These are phyloP conservation scores for Drosophila bocqueti DNA, from an alignment of 1,140 invertebrate genomes.

Conservation along the genomic window DNA sequence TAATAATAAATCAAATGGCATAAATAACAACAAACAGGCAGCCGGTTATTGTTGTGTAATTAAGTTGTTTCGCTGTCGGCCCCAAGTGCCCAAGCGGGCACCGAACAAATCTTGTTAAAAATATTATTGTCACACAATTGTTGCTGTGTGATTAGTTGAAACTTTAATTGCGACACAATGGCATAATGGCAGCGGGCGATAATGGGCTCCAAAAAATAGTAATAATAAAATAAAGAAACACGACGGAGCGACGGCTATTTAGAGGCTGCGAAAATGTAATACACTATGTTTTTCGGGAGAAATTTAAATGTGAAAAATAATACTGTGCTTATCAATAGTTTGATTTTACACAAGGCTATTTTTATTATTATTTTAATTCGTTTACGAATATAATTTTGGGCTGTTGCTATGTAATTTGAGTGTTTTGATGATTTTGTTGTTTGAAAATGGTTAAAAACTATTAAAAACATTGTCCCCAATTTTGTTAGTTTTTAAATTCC, in stretches of 20 bases:
- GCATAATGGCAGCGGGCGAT: constrained; percentile 54
- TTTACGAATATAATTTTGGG: too few relatives aligned
- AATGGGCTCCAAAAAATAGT: constrained; percentile 32
- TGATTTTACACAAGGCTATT: background rate
- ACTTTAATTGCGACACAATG: constrained; percentile 77
- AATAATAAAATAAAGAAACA: constrained; percentile 5
- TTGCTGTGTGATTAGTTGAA: constrained; percentile 77
- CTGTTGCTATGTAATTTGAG: too few relatives aligned
- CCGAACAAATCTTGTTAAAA: constrained; percentile 68
- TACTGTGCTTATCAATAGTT: too few relatives aligned
- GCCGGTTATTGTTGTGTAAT: constrained; percentile 70
- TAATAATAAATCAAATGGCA: constrained; percentile 40
- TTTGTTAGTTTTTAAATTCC: too few relatives aligned
- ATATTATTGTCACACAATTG: constrained; percentile 79
- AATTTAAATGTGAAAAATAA: background rate
- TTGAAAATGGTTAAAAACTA: too few relatives aligned
- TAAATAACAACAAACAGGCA: constrained; percentile 37
- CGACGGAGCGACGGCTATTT: background rate
- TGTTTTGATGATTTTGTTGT: too few relatives aligned
- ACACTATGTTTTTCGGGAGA: background rate
- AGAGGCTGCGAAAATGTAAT: background rate
- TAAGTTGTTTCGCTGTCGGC: constrained; percentile 75
- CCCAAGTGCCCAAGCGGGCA: constrained; percentile 26
- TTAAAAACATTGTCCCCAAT: too few relatives aligned
- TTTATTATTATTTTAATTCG: background rate